These are phyloP conservation scores for Idaea biselata DNA, from an alignment of 2,888 invertebrate genomes.

Conservation along the genomic window DNA sequence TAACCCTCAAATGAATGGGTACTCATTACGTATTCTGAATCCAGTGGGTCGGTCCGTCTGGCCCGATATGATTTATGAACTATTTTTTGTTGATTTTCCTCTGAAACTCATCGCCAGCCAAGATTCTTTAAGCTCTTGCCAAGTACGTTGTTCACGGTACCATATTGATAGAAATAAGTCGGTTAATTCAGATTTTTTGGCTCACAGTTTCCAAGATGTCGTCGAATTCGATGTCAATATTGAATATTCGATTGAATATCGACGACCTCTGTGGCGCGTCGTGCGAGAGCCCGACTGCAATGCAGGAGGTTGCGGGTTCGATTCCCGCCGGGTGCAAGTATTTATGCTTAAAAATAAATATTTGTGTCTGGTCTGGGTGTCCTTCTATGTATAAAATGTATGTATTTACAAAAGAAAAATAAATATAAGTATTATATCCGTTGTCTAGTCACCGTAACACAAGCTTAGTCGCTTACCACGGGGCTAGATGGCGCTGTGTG, in stretches of 20 bases:
- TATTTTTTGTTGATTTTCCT: slow-evolving; percentile 67
- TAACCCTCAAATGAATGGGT: slow-evolving; percentile 62
- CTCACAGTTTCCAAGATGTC: slow-evolving; percentile 19
- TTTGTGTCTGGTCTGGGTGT: no score
- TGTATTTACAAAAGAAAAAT: no score
- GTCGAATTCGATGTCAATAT: not conserved
- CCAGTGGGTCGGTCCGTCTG: slow-evolving; percentile 63
- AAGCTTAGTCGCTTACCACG: no score
- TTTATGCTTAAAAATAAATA: no score
- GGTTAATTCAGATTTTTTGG: slow-evolving; percentile 50
- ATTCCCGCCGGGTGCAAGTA: no score
- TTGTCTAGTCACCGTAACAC: no score
- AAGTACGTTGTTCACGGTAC: slow-evolving; percentile 57
- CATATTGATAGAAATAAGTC: slow-evolving; percentile 68
- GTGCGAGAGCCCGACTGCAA: no score
- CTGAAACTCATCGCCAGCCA: slow-evolving; percentile 44
- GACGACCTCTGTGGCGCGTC: no score
- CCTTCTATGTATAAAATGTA: no score
- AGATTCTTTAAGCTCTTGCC: slow-evolving; percentile 54
- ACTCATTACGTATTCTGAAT: slow-evolving; percentile 67
- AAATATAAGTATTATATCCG: no score
- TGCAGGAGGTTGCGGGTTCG: no score
- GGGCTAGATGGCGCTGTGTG: no score
- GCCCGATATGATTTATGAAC: slow-evolving; percentile 66
- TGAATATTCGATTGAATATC: not conserved